phyloP scores from a whole-genome alignment of 2,113 vertebrate genomes.

The Tachycineta bicolor region DNA sequence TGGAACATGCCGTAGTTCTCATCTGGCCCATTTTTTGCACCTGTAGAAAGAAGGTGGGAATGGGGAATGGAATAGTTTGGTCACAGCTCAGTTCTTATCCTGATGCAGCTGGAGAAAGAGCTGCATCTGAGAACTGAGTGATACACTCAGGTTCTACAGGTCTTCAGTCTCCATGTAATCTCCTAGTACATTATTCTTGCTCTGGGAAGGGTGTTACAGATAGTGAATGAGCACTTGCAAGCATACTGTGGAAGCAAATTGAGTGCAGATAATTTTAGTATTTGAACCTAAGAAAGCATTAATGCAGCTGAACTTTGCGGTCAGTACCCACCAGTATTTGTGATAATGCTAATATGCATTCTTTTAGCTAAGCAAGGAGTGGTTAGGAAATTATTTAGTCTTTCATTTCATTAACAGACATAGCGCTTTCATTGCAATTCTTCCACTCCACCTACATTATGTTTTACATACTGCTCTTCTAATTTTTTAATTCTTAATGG shows the following conservation, averaged over 20 bases:
- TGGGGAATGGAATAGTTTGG: neutral
- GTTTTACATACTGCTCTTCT: neutral
- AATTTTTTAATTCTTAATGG: neutral
- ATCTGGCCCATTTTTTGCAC: neutral
- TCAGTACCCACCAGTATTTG: neutral
- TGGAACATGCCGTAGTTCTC: neutral
- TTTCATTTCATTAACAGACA: neutral
- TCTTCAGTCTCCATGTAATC: neutral
- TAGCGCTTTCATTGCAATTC: neutral
- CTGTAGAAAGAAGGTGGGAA: neutral
- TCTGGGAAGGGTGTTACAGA: neutral
- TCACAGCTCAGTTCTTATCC: neutral
- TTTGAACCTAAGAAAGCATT: neutral
- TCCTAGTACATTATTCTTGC: neutral
- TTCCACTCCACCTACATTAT: neutral
- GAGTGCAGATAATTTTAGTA: neutral
- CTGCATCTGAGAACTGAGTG: neutral
- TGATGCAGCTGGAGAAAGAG: neutral
- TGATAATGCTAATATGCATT: neutral
- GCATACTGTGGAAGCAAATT: neutral
- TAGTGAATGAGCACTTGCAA: neutral
- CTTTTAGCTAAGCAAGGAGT: neutral
- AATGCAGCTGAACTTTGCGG: neutral
- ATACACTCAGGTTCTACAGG: neutral
- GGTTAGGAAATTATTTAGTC: neutral